A percentile compares a stretch with the other conserved stretches of the same genome.
Conservation (phyloP, 2,797 vertebrate genomes). For the Trachurus trachurus region DNA sequence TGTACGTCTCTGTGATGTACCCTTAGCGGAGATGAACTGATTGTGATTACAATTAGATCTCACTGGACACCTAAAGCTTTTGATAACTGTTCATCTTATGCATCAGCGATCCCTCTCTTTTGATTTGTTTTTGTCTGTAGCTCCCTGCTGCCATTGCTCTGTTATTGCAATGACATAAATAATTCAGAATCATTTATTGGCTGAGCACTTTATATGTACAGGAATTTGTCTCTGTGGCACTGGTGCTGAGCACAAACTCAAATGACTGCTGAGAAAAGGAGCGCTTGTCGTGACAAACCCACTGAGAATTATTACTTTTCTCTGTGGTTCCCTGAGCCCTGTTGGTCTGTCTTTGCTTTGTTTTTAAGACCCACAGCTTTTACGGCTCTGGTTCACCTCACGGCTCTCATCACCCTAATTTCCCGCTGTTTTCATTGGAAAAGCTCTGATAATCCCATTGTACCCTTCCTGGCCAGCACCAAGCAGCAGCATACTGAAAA, state of each 20-base stretch:
- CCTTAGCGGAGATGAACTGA: slow-evolving; percentile 29
- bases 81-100: slow-evolving; percentile 35
- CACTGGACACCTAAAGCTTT: slow-evolving; percentile 40
- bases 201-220: background rate
- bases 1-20: slow-evolving; percentile 65
- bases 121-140: slow-evolving; percentile 13
- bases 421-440: no score
- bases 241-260: slow-evolving; percentile 3
- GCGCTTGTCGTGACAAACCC: no score
- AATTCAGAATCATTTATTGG: slow-evolving; percentile 31
- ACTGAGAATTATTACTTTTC: no score
- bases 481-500: no score
- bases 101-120: slow-evolving; percentile 16
- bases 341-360: background rate
- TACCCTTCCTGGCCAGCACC: no score
- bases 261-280: no score
- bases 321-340: no score
- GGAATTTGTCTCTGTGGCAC: background rate
- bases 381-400: background rate
- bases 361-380: no score
- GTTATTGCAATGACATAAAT: slow-evolving; percentile 29
- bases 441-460: no score
- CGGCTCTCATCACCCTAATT: no score
- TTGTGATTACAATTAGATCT: slow-evolving; percentile 58
- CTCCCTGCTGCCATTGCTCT: slow-evolving; percentile 13